Conservation (phyloP, 2,797 vertebrate species). For the Platyrinchus mystaceus region DNA sequence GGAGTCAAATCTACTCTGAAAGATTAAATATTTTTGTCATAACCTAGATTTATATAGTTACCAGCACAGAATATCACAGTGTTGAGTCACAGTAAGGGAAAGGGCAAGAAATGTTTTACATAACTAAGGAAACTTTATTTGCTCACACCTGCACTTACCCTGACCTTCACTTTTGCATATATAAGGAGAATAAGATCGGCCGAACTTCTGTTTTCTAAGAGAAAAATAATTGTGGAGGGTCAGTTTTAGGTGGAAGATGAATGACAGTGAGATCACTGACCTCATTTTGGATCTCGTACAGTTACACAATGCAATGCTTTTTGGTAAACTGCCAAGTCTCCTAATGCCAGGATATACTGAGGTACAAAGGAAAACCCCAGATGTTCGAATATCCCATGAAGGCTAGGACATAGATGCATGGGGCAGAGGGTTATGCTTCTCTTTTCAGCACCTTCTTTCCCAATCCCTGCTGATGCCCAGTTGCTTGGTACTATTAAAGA, state of each 20-base stretch:
- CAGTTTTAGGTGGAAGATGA: background rate
- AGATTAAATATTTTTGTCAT: constrained; percentile 26
- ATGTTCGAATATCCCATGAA: background rate
- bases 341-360: background rate
- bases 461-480: background rate
- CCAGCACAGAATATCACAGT: background rate
- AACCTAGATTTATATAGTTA: background rate
- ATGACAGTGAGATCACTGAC: background rate
- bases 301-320: background rate
- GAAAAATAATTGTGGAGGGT: background rate
- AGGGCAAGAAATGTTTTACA: background rate
- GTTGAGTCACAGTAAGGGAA: background rate
- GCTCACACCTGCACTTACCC: background rate
- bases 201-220: background rate
- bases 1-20: background rate
- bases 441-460: background rate
- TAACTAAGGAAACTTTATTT: background rate
- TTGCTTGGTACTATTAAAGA: background rate
- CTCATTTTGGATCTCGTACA: background rate
- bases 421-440: background rate
- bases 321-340: constrained; percentile 9
- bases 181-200: background rate
- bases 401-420: background rate
- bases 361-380: constrained; percentile 33
- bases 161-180: background rate